A percentile compares a stretch with the other conserved stretches of the same genome.
phyloP scores from a whole-genome alignment of 2,113 vertebrate species.

The Odocoileus hemionus region DNA sequence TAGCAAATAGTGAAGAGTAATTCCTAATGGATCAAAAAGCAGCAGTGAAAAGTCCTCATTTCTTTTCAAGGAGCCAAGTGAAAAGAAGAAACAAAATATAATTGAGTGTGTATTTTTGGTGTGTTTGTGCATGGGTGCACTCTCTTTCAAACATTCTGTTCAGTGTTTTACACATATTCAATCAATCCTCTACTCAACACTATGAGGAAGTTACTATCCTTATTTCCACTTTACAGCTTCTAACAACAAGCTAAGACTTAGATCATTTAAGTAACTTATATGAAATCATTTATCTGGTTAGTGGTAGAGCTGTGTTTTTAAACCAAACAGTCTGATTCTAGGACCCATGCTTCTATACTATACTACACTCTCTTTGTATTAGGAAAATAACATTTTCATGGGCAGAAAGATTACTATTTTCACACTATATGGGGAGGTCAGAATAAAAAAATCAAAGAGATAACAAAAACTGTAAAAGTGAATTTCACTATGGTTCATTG shows the following conservation, averaged over 20 bases:
- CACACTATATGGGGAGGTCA: neutral
- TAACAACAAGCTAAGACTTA: neutral
- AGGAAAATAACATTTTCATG: neutral
- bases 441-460: neutral
- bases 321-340: neutral
- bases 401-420: neutral
- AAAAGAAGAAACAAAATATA: neutral
- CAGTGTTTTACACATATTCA: neutral
- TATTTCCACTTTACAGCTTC: neutral
- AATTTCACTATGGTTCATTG: slow-evolving; percentile 11
- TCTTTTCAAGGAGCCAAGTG: neutral
- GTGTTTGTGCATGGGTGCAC: neutral
- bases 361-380: neutral
- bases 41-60: neutral
- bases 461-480: slow-evolving; percentile 37
- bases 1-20: neutral
- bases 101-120: neutral
- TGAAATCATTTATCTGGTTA: neutral
- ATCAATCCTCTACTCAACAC: neutral
- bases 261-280: neutral
- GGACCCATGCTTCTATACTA: neutral
- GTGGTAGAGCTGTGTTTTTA: neutral
- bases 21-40: neutral
- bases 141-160: neutral
- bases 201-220: neutral